phyloP scores from a whole-genome alignment of 1,140 invertebrate genomes.

The Pogonognathellus flavescens region DNA sequence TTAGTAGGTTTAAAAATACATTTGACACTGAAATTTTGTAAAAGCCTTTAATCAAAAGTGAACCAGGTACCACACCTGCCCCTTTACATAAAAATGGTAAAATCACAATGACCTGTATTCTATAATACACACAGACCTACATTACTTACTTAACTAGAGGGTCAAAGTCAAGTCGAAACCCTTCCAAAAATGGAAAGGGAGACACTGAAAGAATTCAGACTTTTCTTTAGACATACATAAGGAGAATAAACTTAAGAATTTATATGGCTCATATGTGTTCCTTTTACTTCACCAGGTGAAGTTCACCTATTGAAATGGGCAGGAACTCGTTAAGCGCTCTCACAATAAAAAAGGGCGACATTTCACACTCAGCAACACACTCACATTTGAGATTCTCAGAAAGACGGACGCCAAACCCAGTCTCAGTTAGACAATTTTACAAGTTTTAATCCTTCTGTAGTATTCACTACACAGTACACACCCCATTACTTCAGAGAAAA shows the following conservation, averaged over 20 bases:
- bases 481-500: neutral
- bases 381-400: slow-evolving; percentile 31
- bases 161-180: neutral
- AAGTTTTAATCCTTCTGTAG: too few relatives aligned
- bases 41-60: too few relatives aligned
- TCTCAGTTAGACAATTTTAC: slow-evolving; percentile 13
- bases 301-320: too few relatives aligned
- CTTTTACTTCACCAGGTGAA: too few relatives aligned
- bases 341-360: slow-evolving; percentile 6
- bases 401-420: slow-evolving; percentile 28
- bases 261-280: too few relatives aligned
- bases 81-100: neutral
- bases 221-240: too few relatives aligned
- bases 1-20: too few relatives aligned
- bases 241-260: too few relatives aligned
- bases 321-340: too few relatives aligned
- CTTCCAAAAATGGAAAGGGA: slow-evolving; percentile 19
- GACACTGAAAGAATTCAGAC: neutral
- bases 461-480: too few relatives aligned
- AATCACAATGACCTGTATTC: neutral
- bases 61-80: neutral
- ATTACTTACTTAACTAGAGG: neutral
- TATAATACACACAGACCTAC: neutral
- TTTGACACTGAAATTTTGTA: too few relatives aligned
- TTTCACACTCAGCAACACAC: neutral